phyloP scores from a whole-genome alignment of 1,140 invertebrate genomes.

The Hermatobates lingyangjiaoensis region DNA sequence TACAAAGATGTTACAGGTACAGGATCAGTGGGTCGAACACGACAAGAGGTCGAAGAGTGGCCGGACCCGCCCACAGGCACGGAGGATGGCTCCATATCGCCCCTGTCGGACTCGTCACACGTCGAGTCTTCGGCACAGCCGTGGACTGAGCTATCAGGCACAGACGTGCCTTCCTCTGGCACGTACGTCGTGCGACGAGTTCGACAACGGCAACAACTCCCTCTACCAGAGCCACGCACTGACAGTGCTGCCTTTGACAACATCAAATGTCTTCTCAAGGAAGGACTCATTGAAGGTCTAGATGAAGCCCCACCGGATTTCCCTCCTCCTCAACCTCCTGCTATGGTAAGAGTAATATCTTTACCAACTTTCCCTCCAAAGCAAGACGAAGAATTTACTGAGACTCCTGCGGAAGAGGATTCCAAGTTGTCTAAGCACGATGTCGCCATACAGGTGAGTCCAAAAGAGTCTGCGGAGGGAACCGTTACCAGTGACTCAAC shows the following conservation, averaged over 20 bases:
- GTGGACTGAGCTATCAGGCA: slow-evolving; percentile 23
- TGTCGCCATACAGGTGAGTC: slow-evolving; percentile 14
- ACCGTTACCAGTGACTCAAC: not conserved
- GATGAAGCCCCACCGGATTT: slow-evolving; percentile 32
- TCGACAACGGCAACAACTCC: slow-evolving; percentile 31
- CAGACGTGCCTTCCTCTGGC: slow-evolving; percentile 39
- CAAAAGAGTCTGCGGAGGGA: slow-evolving; percentile 3
- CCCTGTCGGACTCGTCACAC: slow-evolving; percentile 37
- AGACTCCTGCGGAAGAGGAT: slow-evolving; percentile 26
- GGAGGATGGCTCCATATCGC: slow-evolving; percentile 41
- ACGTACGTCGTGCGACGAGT: slow-evolving; percentile 51
- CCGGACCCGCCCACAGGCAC: slow-evolving; percentile 40
- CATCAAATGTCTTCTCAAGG: slow-evolving; percentile 49
- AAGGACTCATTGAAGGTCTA: slow-evolving; percentile 36
- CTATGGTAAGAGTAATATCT: slow-evolving; percentile 43
- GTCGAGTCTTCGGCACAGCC: slow-evolving; percentile 23
- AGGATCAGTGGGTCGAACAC: slow-evolving; percentile 24
- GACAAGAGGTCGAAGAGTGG: slow-evolving; percentile 43
- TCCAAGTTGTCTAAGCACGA: slow-evolving; percentile 5
- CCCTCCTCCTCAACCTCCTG: slow-evolving; percentile 32
- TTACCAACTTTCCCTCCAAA: slow-evolving; percentile 37
- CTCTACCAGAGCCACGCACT: slow-evolving; percentile 32
- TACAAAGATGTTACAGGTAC: slow-evolving; percentile 13
- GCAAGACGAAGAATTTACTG: slow-evolving; percentile 20
- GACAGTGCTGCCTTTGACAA: slow-evolving; percentile 61